Base-by-base conservation (phyloP, 2,888 invertebrate genomes). In the Lithophane ornitopus region DNA sequence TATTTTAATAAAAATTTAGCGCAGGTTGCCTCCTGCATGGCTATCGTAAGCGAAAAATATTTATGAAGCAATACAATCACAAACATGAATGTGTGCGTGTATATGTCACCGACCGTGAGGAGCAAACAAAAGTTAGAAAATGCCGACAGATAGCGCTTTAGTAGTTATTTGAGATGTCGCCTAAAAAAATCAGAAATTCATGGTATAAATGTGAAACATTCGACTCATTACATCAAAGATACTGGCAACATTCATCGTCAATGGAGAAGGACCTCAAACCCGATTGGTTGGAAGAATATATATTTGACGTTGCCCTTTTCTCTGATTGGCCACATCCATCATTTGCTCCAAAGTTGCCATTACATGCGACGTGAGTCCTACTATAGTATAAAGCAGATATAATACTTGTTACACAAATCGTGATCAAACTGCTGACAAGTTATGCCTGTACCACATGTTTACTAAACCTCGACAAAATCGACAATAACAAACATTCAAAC, bases 1-100 rank as follows among this genome's bases (percentile, higher is more conserved):
- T 95, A 96, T 94, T 96, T 96, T 95, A 96, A 90, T 96, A 96
- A 97, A 97, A 97, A 96, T 94, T 94, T 96, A 94, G 94, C 95
- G 94, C 97, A 96, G 96, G 94, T 96, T 95, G 95, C 90, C 95
- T 94, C 96, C 97, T 96, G 97, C 97, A 97, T 97, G 97, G 97
- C 97, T 97, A 96, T 95, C 95, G 95, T 95, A 95, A 94, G 95
- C 95, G 95, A 96, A 96, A 96, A 96, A 96, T 96, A 95, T 96
- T 96, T 94, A 95, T 95, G 95, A 95, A 95, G 95, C 93, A 95
- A 92, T 93, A 95, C 94, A 95, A 94, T 94, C 93, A 95, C 93
- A 94, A 93, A 93, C 92, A 92, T 91, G 90, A 91, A 92, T 93
- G 94, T 94, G 94, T 93, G 94, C 90, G 94, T 94, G 91, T 89